These are phyloP conservation scores for Petroica traversi DNA, from an alignment of 2,113 vertebrate genomes.

Conservation along the genomic window DNA sequence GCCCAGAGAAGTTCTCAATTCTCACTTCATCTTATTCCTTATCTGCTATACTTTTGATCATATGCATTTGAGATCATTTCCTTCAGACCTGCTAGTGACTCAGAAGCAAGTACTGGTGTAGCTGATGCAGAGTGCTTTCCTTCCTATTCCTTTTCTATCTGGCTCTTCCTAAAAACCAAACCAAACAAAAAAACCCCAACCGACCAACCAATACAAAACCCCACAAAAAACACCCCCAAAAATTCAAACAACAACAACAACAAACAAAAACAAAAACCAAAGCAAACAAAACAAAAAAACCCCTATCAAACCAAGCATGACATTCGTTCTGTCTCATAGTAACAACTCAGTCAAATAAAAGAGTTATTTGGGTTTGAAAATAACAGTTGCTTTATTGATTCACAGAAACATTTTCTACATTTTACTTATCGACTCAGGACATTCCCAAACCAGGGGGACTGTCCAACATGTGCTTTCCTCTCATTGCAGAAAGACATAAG, in stretches of 20 bases:
- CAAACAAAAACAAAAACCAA: not conserved
- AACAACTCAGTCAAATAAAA: not conserved
- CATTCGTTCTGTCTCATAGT: not conserved
- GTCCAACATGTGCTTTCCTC: not conserved
- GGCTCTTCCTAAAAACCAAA: not conserved
- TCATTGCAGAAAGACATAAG: not conserved
- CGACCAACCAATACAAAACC: not conserved
- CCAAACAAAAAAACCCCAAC: not conserved
- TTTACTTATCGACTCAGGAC: not conserved
- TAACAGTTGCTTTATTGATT: not conserved
- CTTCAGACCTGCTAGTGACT: not conserved
- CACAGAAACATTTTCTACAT: not conserved
- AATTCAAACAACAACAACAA: not conserved
- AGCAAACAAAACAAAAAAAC: not conserved
- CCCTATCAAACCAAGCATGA: not conserved
- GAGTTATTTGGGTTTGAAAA: not conserved
- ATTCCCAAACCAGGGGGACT: not conserved
- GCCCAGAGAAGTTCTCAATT: not conserved
- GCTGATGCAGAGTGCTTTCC: not conserved
- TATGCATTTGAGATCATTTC: not conserved
- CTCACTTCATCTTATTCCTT: not conserved
- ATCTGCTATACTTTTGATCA: not conserved
- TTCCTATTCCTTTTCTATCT: not conserved
- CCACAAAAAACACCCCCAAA: not conserved
- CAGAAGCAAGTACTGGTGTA: not conserved